Base-by-base conservation (phyloP, 2,888 invertebrate genomes). In the Bellardia pandia region DNA sequence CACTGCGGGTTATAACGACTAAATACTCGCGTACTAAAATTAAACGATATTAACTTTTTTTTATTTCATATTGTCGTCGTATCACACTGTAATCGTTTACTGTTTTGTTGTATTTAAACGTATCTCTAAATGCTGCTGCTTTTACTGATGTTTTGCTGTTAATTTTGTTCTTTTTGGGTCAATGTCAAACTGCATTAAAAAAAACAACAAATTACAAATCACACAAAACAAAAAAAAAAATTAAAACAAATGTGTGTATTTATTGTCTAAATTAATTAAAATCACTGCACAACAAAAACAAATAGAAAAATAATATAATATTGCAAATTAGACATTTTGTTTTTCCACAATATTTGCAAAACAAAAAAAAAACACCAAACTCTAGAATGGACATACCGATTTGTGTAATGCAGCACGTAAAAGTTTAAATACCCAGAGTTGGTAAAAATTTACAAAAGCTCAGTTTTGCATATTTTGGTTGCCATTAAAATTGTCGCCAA, bases 151-250 rank as follows among this genome's bases (percentile, higher is more conserved):
- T 42, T 76, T 77, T 80, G 80, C 42, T 80, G 72, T 68, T 85
- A 81, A 71, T 81, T 85, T 81, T 60, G 53, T 87, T 85, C 68
- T 87, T 78, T 87, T 75, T 87, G 71, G 87, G 87, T 87, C 87
- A 87, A 87, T 85, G 87, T 85, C 87, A 85, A 64, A 74, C 42
- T 85, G 85, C 81, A 87, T 77, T 66, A 62, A 68, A 30, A 60
- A 77, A 33, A 81, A 85, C 56, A 48, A 33, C n/a, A 60, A 72
- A 45, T 56, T 48, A n/a, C 37, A 56, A 58, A 53, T 30, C 6
- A 66, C 3, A 76, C 30, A 51, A 48, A 78, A 53, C 1, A 72
- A 76, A 72, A 40, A 40, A 40, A 14, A 62, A 40, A 83, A 33
- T 33, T 14, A 13, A 58, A 33, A 62, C 53, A 72, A 75, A 71